Evolutionary conservation across 2,113 vertebrate genomes (phyloP).

Genomic region (Kryptolebias marmoratus): DNA sequence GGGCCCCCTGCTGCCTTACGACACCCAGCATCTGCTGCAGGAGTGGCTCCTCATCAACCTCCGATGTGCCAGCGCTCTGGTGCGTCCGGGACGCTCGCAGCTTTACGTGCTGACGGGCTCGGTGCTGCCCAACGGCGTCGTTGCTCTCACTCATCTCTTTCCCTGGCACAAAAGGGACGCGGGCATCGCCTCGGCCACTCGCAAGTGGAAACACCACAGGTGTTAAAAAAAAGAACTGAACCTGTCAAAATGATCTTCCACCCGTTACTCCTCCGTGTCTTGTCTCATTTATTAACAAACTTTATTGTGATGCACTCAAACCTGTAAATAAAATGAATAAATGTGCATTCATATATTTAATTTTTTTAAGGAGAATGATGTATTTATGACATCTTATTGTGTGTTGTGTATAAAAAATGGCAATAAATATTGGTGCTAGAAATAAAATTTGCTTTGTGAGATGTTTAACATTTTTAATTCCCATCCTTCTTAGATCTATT

Average conservation of each 20-base stretch:
- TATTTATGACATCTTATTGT: constrained; percentile 72
- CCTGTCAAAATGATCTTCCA: not conserved
- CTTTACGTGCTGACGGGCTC: constrained; percentile 85
- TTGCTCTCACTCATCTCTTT: constrained; percentile 82
- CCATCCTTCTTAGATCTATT: too few relatives aligned
- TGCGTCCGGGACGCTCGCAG: constrained; percentile 77
- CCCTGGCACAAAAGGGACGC: constrained; percentile 86
- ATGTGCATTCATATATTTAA: constrained; percentile 72
- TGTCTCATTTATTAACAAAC: constrained; percentile 33
- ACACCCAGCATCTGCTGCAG: constrained; percentile 84
- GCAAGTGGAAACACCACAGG: constrained; percentile 88
- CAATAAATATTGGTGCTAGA: constrained; percentile 53
- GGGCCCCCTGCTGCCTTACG: constrained; percentile 84
- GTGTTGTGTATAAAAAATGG: constrained; percentile 37
- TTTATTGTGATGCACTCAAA: constrained; percentile 76
- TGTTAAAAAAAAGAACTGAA: constrained; percentile 72
- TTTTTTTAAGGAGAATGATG: constrained; percentile 61
- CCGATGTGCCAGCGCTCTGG: constrained; percentile 79
- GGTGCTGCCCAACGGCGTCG: constrained; percentile 70
- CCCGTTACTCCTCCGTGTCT: constrained; percentile 11
- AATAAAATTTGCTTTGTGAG: not conserved
- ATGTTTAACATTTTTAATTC: too few relatives aligned
- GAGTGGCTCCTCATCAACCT: constrained; percentile 90
- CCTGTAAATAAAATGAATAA: constrained; percentile 73
- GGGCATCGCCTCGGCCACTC: constrained; percentile 80